phyloP scores from a whole-genome alignment of 2,797 vertebrate genomes.

The Adrianichthys oophorus region DNA sequence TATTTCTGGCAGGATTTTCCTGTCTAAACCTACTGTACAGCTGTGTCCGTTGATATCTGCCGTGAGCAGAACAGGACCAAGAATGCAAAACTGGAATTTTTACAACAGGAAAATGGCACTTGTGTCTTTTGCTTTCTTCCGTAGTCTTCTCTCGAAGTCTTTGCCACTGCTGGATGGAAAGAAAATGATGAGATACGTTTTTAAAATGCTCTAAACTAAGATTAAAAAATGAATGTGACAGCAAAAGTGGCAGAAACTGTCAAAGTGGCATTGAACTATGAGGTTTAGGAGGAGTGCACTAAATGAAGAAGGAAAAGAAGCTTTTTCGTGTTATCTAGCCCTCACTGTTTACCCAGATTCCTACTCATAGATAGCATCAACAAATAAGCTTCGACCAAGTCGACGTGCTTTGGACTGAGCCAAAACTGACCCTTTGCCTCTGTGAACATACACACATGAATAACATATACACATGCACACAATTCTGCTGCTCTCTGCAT shows the following conservation, averaged over 20 bases:
- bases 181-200: constrained; percentile 12
- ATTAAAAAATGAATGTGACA: constrained; percentile 4
- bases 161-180: not conserved
- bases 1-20: constrained; percentile 55
- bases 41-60: constrained; percentile 66
- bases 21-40: constrained; percentile 49
- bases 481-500: constrained; percentile 35
- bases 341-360: constrained; percentile 78
- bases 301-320: constrained; percentile 46
- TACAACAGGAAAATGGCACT: constrained; percentile 62
- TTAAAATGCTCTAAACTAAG: constrained; percentile 22
- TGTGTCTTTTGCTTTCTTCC: constrained; percentile 20
- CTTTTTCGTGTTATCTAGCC: constrained; percentile 64
- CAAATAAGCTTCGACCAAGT: constrained; percentile 71
- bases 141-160: too few species aligned
- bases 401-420: constrained; percentile 60
- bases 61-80: constrained; percentile 43
- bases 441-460: constrained; percentile 28
- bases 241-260: not conserved
- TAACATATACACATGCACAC: constrained; percentile 9
- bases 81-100: constrained; percentile 53
- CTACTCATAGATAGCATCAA: constrained; percentile 76
- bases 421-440: constrained; percentile 57
- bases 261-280: constrained; percentile 9
- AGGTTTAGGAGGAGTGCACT: constrained; percentile 11